These are phyloP conservation scores for Hymenochirus boettgeri DNA, from an alignment of 2,113 vertebrate genomes.

Conservation along the genomic window DNA sequence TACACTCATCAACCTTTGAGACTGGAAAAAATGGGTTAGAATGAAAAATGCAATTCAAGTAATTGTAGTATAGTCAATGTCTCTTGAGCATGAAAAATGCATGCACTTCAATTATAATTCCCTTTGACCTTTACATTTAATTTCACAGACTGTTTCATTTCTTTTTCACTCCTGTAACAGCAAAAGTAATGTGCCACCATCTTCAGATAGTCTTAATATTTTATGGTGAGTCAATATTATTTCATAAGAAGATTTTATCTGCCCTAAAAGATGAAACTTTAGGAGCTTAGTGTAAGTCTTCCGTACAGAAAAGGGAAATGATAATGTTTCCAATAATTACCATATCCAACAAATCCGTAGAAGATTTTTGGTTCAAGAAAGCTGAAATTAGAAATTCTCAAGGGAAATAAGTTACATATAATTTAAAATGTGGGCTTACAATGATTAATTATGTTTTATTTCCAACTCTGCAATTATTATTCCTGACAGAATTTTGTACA, in stretches of 20 bases:
- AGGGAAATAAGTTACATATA: slow-evolving; percentile 28
- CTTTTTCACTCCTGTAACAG: slow-evolving; percentile 30
- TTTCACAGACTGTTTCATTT: slow-evolving; percentile 36
- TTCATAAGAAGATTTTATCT: slow-evolving; percentile 38
- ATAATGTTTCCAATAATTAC: slow-evolving; percentile 47
- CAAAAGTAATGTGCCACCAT: slow-evolving; percentile 17
- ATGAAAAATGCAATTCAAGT: slow-evolving; percentile 37
- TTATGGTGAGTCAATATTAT: slow-evolving; percentile 36
- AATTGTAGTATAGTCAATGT: slow-evolving; percentile 33
- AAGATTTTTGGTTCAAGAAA: slow-evolving; percentile 47
- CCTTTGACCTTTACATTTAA: slow-evolving; percentile 42
- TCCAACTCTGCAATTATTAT: not conserved
- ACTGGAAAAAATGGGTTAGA: slow-evolving; percentile 26
- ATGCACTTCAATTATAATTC: slow-evolving; percentile 39
- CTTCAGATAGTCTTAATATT: slow-evolving; percentile 37
- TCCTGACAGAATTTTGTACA: not conserved
- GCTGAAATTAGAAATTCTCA: slow-evolving; percentile 43
- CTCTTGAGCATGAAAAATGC: slow-evolving; percentile 33
- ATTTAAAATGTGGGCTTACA: slow-evolving; percentile 49
- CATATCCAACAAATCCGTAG: slow-evolving; percentile 40
- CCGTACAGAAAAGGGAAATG: slow-evolving; percentile 43
- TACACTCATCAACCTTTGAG: slow-evolving; percentile 34
- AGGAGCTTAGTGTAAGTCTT: slow-evolving; percentile 26
- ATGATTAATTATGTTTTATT: slow-evolving; percentile 44
- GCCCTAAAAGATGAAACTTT: slow-evolving; percentile 42